phyloP scores from a whole-genome alignment of 2,113 vertebrate species.

The Eretmochelys imbricata region DNA sequence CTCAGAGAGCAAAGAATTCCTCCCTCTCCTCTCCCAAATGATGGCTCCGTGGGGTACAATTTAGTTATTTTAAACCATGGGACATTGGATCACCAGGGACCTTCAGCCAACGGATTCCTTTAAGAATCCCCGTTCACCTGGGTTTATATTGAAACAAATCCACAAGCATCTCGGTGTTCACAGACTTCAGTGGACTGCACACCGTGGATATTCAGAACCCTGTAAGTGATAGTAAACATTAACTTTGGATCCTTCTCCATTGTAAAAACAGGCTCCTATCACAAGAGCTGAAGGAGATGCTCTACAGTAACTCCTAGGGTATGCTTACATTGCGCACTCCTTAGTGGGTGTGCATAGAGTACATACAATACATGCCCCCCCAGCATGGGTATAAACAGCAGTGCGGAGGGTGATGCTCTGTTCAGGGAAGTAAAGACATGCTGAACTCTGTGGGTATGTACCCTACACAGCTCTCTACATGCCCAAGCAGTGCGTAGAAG shows the following conservation, averaged over 20 bases:
- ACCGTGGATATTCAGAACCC: background rate
- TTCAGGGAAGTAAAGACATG: no score
- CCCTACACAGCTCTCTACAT: no score
- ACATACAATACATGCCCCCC: no score
- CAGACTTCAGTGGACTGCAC: background rate
- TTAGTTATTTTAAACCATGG: rapidly evolving
- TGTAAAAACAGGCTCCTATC: background rate
- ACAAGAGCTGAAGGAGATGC: background rate
- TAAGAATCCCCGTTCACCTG: background rate
- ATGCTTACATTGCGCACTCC: no score
- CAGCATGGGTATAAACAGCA: no score
- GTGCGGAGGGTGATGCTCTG: no score
- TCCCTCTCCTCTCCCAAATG: background rate
- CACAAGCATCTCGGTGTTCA: background rate
- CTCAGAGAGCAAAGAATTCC: background rate
- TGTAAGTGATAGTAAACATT: background rate
- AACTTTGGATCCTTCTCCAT: rapidly evolving
- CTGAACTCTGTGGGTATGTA: no score
- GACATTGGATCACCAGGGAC: background rate
- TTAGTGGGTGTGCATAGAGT: no score
- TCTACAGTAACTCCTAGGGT: background rate
- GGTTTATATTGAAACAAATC: background rate
- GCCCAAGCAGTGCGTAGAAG: no score
- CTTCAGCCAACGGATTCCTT: background rate
- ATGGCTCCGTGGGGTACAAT: rapidly evolving